A percentile compares a stretch with the other conserved stretches of the same genome.
Evolutionary conservation across 2,113 vertebrate genomes (phyloP).

Genomic region (Gavia stellata): DNA sequence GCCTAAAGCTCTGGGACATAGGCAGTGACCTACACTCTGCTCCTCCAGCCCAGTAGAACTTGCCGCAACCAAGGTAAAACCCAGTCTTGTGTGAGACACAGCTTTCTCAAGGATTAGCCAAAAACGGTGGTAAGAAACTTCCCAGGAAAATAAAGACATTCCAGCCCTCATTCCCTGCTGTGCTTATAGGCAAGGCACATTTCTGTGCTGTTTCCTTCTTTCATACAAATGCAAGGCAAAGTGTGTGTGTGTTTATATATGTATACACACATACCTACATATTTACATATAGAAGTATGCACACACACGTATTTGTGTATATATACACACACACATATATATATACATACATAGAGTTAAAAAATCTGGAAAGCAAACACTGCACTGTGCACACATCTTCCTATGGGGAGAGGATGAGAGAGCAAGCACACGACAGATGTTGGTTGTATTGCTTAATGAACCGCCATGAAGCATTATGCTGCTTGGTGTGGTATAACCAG

Average conservation of each 20-base stretch:
- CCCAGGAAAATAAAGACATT: background rate
- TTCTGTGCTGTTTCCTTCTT: background rate
- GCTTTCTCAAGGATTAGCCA: background rate
- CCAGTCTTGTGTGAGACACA: background rate
- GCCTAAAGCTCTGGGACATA: background rate
- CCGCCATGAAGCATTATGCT: background rate
- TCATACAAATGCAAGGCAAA: background rate
- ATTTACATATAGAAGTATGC: background rate
- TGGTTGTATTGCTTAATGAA: background rate
- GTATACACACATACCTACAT: background rate
- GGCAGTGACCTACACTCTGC: rapidly evolving
- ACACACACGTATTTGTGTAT: rapidly evolving
- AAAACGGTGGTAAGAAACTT: background rate
- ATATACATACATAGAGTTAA: background rate
- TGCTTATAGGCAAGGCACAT: background rate
- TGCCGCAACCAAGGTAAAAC: background rate
- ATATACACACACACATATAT: too few species aligned
- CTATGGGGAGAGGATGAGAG: background rate
- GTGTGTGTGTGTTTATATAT: background rate
- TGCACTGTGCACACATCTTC: background rate
- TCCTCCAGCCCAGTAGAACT: background rate
- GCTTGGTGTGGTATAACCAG: background rate
- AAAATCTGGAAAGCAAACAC: background rate
- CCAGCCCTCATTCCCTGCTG: background rate
- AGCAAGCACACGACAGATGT: background rate